Conservation (phyloP, 2,113 vertebrate species). For the Burhinus oedicnemus region DNA sequence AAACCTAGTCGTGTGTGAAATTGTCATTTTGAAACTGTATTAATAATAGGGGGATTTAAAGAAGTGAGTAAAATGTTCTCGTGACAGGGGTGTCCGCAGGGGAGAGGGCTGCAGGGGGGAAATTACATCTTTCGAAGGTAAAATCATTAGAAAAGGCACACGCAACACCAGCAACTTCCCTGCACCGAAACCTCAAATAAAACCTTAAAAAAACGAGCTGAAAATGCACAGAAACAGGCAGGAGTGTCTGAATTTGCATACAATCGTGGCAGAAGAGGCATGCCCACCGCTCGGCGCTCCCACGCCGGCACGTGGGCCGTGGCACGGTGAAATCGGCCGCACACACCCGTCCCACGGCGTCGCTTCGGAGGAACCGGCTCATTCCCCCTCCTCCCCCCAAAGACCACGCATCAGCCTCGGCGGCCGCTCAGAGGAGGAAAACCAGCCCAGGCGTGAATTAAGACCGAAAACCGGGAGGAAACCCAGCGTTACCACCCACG, state of each 20-base stretch:
- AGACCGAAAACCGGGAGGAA: background rate
- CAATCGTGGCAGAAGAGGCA: fast-evolving
- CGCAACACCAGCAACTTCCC: background rate
- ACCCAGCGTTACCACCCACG: fast-evolving
- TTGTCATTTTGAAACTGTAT: background rate
- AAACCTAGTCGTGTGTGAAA: background rate
- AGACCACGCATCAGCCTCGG: background rate
- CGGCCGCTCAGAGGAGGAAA: fast-evolving
- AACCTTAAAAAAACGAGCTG: background rate
- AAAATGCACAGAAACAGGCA: background rate
- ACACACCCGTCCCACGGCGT: background rate
- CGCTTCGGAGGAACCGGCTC: fast-evolving
- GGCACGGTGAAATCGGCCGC: fast-evolving
- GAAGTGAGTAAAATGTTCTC: background rate
- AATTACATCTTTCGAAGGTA: background rate
- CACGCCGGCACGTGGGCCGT: fast-evolving
- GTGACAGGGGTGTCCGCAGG: background rate
- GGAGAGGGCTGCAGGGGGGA: background rate
- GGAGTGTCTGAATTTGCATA: background rate
- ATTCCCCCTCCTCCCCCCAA: background rate
- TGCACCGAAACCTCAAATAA: background rate
- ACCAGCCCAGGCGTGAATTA: fast-evolving
- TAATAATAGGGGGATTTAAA: background rate
- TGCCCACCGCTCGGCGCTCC: fast-evolving
- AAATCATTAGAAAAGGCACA: background rate